A percentile compares a stretch with the other conserved stretches of the same genome.
Evolutionary conservation across 2,888 invertebrate genomes (phyloP).

Genomic region (Dilophus febrilis): DNA sequence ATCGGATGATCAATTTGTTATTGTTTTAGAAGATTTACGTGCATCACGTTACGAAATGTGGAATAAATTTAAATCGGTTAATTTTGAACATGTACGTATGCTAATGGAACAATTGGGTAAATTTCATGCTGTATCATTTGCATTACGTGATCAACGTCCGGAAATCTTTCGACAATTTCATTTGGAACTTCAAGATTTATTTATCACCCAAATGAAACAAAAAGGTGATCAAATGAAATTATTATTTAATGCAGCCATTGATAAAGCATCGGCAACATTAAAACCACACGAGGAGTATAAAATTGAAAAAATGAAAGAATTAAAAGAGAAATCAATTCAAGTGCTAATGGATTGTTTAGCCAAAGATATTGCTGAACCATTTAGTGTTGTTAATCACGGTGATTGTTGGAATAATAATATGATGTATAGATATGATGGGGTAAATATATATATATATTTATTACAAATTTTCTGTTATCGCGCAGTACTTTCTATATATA

Average conservation of each 20-base stretch:
- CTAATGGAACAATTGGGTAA: conserved; percentile 4
- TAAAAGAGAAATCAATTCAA: conserved; percentile 1
- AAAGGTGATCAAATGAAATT: no score
- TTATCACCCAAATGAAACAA: no score
- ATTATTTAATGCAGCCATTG: neutral
- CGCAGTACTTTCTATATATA: no score
- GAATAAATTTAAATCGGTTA: conserved; percentile 1
- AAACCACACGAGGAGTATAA: conserved; percentile 4
- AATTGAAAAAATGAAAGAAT: conserved; percentile 3
- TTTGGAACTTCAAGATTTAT: neutral
- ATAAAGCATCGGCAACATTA: conserved; percentile 3
- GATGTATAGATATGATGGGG: conserved; percentile 5
- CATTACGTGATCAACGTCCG: conserved; percentile 1
- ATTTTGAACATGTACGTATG: conserved; percentile 3
- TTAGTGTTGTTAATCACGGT: conserved; percentile 7
- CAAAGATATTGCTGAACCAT: conserved; percentile 5
- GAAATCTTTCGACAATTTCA: no score
- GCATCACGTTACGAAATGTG: conserved; percentile 1
- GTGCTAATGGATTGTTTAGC: conserved; percentile 5
- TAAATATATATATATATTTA: no score
- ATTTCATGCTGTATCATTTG: conserved; percentile 6
- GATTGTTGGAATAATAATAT: conserved; percentile 11
- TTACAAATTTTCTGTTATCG: no score
- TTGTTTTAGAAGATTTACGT: conserved; percentile 5
- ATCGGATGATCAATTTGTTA: neutral